Conservation (phyloP, 2,888 invertebrate species). For the Antheraea assamensis region DNA sequence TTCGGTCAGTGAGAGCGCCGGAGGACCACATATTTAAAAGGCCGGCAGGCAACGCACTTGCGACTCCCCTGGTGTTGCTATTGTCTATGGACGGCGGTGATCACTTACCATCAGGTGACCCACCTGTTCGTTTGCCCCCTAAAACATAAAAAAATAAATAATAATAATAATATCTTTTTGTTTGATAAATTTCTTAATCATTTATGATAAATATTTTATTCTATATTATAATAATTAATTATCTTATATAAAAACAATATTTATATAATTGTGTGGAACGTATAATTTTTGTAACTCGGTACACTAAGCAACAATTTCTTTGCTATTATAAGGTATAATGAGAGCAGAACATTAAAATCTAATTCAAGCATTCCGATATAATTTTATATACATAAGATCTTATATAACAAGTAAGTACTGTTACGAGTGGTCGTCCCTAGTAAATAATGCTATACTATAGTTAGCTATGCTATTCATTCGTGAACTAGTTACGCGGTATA, state of each 20-base stretch:
- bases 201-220: background rate
- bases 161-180: no score
- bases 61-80: no score
- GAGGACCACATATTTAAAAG: no score
- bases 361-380: slow-evolving; percentile 23
- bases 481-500: background rate
- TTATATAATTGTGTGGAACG: background rate
- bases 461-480: background rate
- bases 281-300: background rate
- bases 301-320: slow-evolving; percentile 16
- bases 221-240: background rate
- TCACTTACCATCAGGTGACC: no score
- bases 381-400: slow-evolving; percentile 22
- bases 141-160: no score
- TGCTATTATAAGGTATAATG: slow-evolving; percentile 19
- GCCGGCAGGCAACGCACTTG: no score
- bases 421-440: slow-evolving; percentile 8
- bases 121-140: no score
- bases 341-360: slow-evolving; percentile 25
- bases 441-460: background rate
- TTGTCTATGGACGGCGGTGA: no score
- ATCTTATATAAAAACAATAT: background rate
- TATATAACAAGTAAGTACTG: slow-evolving; percentile 14
- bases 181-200: no score
- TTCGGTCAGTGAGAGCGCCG: no score